Conservation (phyloP, 2,888 invertebrate genomes). For the Yponomeuta sedellus region DNA sequence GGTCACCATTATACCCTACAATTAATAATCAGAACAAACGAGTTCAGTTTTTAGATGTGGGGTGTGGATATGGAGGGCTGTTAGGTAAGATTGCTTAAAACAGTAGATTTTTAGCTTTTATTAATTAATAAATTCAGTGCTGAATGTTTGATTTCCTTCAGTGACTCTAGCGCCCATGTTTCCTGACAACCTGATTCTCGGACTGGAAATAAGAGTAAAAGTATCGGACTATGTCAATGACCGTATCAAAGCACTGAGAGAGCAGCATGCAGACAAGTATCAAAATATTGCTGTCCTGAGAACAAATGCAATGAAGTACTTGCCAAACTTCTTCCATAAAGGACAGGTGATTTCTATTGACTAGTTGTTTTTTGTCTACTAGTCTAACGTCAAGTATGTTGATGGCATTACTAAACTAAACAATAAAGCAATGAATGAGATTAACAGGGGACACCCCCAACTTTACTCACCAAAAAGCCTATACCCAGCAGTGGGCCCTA, state of each 20-base stretch:
- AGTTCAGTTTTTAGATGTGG: slow-evolving; percentile 96
- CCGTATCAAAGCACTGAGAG: slow-evolving; percentile 90
- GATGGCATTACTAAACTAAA: too few relatives aligned
- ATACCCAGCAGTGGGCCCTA: too few relatives aligned
- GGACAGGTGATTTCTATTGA: slow-evolving; percentile 81
- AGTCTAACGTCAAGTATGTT: too few relatives aligned
- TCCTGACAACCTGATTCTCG: slow-evolving; percentile 91
- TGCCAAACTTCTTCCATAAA: slow-evolving; percentile 97
- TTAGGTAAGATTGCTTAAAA: slow-evolving; percentile 71
- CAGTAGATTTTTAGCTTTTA: too few relatives aligned
- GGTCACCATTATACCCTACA: slow-evolving; percentile 86
- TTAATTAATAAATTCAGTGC: too few relatives aligned
- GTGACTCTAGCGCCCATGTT: slow-evolving; percentile 94
- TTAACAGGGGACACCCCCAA: too few relatives aligned
- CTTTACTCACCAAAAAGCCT: too few relatives aligned
- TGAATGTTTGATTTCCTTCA: slow-evolving; percentile 37
- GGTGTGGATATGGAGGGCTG: slow-evolving; percentile 98
- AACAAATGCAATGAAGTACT: slow-evolving; percentile 99
- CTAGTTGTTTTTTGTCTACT: not conserved
- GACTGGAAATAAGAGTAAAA: slow-evolving; percentile 98
- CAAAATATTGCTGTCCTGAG: slow-evolving; percentile 96
- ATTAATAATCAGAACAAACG: slow-evolving; percentile 42
- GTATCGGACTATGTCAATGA: slow-evolving; percentile 99
- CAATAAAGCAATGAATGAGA: too few relatives aligned
- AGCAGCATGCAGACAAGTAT: slow-evolving; percentile 84